Conservation (phyloP, 2,888 invertebrate genomes). For the Dasypogon diadema region DNA sequence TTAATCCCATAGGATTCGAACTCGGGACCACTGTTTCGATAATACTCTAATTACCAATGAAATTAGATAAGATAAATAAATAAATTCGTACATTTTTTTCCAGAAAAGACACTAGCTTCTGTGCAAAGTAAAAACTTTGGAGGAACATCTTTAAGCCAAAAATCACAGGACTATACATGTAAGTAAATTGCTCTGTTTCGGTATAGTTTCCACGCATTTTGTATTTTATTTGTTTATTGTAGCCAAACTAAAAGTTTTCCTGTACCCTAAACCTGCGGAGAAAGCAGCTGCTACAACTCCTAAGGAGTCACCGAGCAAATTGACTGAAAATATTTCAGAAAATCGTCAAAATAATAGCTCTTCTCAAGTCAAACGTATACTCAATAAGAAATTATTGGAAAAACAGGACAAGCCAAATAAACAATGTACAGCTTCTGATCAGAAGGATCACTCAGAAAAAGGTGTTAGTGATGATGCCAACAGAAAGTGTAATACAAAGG, state of each 20-base stretch:
- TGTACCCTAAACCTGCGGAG: not conserved
- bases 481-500: not conserved
- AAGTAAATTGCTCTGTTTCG: not conserved
- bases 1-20: too few relatives aligned
- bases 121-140: not conserved
- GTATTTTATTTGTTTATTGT: too few relatives aligned
- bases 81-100: not conserved
- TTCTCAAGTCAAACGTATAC: not conserved
- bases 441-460: too few relatives aligned
- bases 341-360: not conserved
- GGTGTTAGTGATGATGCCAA: not conserved
- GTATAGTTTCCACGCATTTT: not conserved
- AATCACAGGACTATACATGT: not conserved
- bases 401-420: not conserved
- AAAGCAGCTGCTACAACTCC: not conserved
- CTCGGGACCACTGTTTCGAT: too few relatives aligned
- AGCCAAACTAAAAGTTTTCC: not conserved
- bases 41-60: too few relatives aligned
- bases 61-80: too few relatives aligned
- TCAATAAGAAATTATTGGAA: conserved; percentile 1
- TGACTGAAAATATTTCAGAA: not conserved
- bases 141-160: too few relatives aligned
- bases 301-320: not conserved
- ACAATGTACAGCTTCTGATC: not conserved
- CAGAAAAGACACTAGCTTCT: not conserved